Percentiles rank a stretch among this genome's conserved stretches.
Evolutionary conservation across 2,113 vertebrate genomes (phyloP).

Genomic region (Erythrolamprus reginae): DNA sequence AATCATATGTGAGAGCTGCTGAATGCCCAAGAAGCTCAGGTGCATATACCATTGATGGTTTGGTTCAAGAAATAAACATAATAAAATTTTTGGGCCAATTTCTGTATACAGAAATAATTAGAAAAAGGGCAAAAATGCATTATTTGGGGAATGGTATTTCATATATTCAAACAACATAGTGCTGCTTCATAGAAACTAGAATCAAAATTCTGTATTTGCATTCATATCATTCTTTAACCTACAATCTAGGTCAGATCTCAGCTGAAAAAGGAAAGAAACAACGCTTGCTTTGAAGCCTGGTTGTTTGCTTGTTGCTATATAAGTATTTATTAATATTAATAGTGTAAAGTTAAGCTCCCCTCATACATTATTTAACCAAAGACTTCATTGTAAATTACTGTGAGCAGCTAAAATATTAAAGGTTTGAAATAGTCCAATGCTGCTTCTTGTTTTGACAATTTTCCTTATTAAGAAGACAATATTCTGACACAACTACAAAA

Average conservation of each 20-base stretch:
- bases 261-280: conserved; percentile 22
- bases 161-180: neutral
- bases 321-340: conserved; percentile 33
- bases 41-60: neutral
- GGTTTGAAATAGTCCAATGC: neutral
- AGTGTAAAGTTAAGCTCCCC: conserved; percentile 10
- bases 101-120: neutral
- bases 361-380: conserved; percentile 19
- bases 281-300: conserved; percentile 24
- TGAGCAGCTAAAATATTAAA: conserved; percentile 20
- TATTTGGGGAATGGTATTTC: neutral
- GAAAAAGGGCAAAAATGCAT: neutral
- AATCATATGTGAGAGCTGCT: neutral
- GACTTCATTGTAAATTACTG: conserved; percentile 19
- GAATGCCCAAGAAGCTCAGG: neutral
- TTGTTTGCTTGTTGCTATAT: conserved; percentile 28
- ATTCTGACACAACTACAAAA: conserved; percentile 13
- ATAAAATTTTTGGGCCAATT: neutral
- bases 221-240: conserved; percentile 9
- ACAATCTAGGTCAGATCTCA: conserved; percentile 20
- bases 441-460: conserved; percentile 26
- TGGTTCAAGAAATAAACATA: conserved; percentile 11
- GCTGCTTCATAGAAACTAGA: neutral
- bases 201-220: conserved; percentile 7
- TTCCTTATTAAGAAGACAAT: conserved; percentile 8